A percentile compares a stretch with the other conserved stretches of the same genome.
phyloP scores from a whole-genome alignment of 2,797 vertebrate genomes.

The Gymnothorax reevesii region DNA sequence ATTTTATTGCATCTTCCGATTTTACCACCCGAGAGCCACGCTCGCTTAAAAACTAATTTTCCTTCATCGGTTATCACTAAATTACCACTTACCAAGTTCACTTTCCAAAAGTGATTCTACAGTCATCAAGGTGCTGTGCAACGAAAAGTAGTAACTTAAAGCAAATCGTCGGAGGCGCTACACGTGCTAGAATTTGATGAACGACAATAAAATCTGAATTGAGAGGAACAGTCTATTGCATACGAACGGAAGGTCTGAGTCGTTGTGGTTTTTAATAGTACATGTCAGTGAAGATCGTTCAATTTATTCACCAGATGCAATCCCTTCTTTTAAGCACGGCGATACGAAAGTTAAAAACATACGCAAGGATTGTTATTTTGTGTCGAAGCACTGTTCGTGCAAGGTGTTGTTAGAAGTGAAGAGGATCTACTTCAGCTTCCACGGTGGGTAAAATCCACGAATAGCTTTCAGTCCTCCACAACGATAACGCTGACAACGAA shows the following conservation, averaged over 20 bases:
- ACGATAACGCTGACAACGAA: conserved; percentile 2
- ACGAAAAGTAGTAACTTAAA: background rate
- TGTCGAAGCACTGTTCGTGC: background rate
- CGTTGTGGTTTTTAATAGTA: background rate
- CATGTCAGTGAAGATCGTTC: background rate
- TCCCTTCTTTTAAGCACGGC: background rate
- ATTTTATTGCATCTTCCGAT: background rate
- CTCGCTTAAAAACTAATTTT: background rate
- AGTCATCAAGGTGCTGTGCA: background rate
- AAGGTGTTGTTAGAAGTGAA: background rate
- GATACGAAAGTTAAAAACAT: background rate
- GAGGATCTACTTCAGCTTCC: background rate
- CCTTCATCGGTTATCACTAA: background rate
- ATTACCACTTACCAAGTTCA: background rate
- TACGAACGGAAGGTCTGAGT: background rate
- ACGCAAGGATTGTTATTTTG: background rate
- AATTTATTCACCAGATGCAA: conserved; percentile 17
- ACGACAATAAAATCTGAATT: background rate
- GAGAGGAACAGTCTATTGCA: background rate
- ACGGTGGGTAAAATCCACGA: conserved; percentile 4
- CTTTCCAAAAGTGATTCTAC: background rate
- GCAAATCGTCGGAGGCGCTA: background rate
- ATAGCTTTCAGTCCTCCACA: conserved; percentile 17
- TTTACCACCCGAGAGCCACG: background rate
- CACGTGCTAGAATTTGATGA: background rate